Base-by-base conservation (phyloP, 2,888 invertebrate species). In the Branchipolynoe longqiensis region DNA sequence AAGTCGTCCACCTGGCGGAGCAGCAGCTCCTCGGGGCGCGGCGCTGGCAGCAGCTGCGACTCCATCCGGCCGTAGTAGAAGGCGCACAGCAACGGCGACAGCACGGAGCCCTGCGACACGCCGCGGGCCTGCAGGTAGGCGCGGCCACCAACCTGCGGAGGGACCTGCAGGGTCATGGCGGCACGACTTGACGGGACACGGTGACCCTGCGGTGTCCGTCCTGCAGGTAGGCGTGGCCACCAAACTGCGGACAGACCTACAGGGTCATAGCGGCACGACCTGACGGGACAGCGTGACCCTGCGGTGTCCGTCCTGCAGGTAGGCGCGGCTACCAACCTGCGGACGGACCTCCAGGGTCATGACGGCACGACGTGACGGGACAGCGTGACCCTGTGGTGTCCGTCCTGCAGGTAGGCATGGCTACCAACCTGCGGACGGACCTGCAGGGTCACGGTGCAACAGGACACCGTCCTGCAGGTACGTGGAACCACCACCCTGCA, bases 31-130 rank as follows among this genome's bases (percentile, higher is more conserved):
- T 90, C 91, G 0, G 86, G 73, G 14, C 54, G 48, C 2, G 85
- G 36, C 0, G 64, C 18, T 22, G 89, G 82, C 38, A 89, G 81
- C 25, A 84, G 64, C n/a, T 85, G 78, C 31, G 62, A 86, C 88
- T 93, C 93, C 91, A 93, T 90, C 33, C 90, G 86, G 2, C 91
- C 91, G 86, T 92, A 92, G 88, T 92, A 93, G n/a, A 92, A 82
- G 85, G 90, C 90, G 88, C 92, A 92, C 18, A 93, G 88, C 64
- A 93, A 85, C 8, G 91, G 90, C 22, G 93, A 93, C 54, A 93
- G 84, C 6, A 91, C 88, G 2, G 92, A 92, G 28, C 93, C 93
- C 86, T 93, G 93, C 82, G 91, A 91, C 73, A 93, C 92, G 0
- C 93, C 93, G 14, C 69, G 41, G 0, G 82, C 86, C 86, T 91